A percentile compares a stretch with the other conserved stretches of the same genome.
Conservation (phyloP, 2,797 vertebrate species). For the Alfaro cultratus region DNA sequence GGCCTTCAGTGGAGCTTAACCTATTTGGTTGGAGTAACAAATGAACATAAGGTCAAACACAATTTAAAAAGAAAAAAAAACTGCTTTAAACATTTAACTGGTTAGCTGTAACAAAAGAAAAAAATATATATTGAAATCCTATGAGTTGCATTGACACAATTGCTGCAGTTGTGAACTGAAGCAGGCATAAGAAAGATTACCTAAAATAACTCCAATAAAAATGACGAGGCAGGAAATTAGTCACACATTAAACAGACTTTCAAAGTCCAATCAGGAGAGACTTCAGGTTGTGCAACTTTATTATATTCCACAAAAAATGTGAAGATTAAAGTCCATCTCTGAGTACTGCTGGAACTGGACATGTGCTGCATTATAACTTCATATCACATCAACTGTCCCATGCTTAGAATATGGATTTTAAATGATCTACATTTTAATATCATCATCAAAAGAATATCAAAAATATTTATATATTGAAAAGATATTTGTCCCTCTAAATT, state of each 20-base stretch:
- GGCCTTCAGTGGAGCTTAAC: background rate
- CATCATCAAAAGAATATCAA: conserved; percentile 72
- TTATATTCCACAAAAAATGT: conserved; percentile 74
- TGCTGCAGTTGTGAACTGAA: background rate
- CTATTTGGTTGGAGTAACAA: background rate
- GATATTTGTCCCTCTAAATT: conserved; percentile 72
- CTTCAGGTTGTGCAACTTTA: conserved; percentile 73
- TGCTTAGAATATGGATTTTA: conserved; percentile 66
- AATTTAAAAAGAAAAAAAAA: background rate
- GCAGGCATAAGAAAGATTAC: background rate
- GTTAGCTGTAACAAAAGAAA: background rate
- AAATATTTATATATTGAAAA: conserved; percentile 65
- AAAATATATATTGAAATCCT: background rate
- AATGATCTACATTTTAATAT: conserved; percentile 61
- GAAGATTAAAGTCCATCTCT: conserved; percentile 65
- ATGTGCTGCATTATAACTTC: conserved; percentile 50
- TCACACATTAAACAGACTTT: background rate
- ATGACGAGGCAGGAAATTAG: background rate
- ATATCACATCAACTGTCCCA: conserved; percentile 67
- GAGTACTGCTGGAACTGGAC: conserved; percentile 60
- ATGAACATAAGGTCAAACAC: background rate
- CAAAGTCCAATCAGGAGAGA: conserved; percentile 37
- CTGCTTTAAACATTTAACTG: background rate
- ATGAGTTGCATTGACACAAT: background rate
- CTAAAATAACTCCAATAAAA: background rate